Percentiles rank a stretch among this genome's conserved stretches.
Evolutionary conservation across 2,113 vertebrate species (phyloP).

Genomic region (Cinclus cinclus): DNA sequence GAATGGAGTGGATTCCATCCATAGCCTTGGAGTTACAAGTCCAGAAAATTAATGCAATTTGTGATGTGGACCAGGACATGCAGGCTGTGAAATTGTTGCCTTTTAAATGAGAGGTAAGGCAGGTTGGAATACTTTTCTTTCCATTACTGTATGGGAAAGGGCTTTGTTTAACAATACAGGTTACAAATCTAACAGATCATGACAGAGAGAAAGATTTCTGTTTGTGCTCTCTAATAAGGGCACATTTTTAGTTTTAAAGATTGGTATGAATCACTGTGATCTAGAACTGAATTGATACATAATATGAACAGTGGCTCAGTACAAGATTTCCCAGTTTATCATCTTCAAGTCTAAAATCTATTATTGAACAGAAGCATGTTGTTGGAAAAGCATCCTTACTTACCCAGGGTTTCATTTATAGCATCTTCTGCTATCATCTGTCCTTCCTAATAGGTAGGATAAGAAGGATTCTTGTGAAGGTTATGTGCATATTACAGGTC

Average conservation of each 20-base stretch:
- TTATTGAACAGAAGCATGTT: neutral
- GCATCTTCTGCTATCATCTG: neutral
- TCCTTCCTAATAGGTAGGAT: neutral
- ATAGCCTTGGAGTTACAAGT: neutral
- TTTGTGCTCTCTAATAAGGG: neutral
- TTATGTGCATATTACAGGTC: neutral
- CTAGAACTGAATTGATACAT: neutral
- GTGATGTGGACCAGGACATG: neutral
- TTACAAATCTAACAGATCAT: neutral
- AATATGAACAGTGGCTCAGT: neutral
- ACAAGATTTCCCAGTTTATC: neutral
- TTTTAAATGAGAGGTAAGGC: neutral
- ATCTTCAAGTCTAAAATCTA: neutral
- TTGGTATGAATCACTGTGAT: neutral
- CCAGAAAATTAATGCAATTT: neutral
- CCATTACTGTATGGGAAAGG: neutral
- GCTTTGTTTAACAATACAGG: neutral
- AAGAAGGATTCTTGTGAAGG: neutral
- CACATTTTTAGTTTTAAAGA: neutral
- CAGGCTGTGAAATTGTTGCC: neutral
- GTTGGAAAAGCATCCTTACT: neutral
- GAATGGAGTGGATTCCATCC: neutral
- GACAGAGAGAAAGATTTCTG: neutral
- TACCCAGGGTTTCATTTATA: neutral
- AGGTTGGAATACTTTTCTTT: neutral